A percentile compares a stretch with the other conserved stretches of the same genome.
These are phyloP conservation scores for Melanostoma scalare DNA, from an alignment of 2,888 invertebrate genomes.

Conservation along the genomic window DNA sequence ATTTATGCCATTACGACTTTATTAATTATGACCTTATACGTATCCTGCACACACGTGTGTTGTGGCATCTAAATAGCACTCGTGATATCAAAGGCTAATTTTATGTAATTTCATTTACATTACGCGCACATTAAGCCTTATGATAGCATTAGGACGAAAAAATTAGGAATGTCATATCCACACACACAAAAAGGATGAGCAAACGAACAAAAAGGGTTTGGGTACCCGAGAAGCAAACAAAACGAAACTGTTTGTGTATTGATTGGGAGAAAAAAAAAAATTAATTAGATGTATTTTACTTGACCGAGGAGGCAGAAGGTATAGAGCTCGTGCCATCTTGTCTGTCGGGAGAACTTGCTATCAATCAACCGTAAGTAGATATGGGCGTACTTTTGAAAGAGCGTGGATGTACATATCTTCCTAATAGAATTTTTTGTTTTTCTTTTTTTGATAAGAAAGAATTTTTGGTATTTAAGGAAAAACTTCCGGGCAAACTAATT, in stretches of 20 bases:
- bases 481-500: background rate
- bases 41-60: background rate
- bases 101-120: constrained; percentile 54
- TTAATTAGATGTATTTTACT: constrained; percentile 26
- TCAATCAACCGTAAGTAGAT: constrained; percentile 42
- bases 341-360: constrained; percentile 7
- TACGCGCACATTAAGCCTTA: constrained; percentile 35
- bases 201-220: background rate
- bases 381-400: background rate
- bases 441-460: background rate
- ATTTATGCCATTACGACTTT: constrained; percentile 19
- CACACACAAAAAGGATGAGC: no score
- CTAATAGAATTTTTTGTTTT: background rate
- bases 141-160: background rate
- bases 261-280: constrained; percentile 2
- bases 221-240: background rate
- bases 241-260: background rate
- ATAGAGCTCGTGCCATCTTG: constrained; percentile 18
- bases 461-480: background rate
- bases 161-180: background rate
- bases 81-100: constrained; percentile 62
- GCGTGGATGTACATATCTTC: constrained; percentile 19
- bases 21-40: constrained; percentile 20
- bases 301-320: background rate
- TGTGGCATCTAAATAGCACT: constrained; percentile 25